Evolutionary conservation across 2,888 invertebrate species (phyloP).

Genomic region (Caenorhabditis sinica): DNA sequence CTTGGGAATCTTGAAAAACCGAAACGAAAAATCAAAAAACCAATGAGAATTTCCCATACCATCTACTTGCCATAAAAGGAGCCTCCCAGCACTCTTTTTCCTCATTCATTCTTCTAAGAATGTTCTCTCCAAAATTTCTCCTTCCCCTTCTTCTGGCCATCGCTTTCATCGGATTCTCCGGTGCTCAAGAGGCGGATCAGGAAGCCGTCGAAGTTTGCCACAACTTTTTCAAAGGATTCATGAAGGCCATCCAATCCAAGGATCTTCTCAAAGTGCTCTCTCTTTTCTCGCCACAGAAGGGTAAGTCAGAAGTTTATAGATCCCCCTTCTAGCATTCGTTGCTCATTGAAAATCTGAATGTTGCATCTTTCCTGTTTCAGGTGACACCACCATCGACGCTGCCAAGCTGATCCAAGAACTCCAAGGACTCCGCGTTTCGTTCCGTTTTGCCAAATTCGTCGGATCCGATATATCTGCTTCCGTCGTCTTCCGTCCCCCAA

Average conservation of each 20-base stretch:
- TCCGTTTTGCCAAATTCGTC: conserved; percentile 1
- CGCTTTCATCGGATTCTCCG: neutral
- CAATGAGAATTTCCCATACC: too few species aligned
- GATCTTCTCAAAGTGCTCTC: conserved; percentile 2
- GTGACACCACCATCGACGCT: conserved; percentile 17
- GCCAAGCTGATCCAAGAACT: neutral
- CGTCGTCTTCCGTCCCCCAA: neutral
- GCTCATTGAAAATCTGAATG: neutral
- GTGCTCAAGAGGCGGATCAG: neutral
- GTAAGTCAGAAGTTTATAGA: neutral
- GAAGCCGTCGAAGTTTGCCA: conserved; percentile 10
- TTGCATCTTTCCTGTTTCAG: neutral
- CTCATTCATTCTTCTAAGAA: neutral
- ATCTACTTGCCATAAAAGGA: too few species aligned
- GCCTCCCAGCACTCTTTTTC: too few species aligned
- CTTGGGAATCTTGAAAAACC: too few species aligned
- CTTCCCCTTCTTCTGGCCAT: neutral
- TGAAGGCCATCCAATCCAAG: neutral
- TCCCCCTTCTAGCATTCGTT: too few species aligned
- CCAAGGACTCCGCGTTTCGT: neutral
- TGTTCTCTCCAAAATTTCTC: neutral
- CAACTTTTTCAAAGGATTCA: conserved; percentile 8
- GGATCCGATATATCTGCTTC: neutral
- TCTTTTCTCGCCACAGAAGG: neutral
- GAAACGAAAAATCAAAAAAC: too few species aligned